Percentiles rank a stretch among this genome's conserved stretches.
phyloP scores from a whole-genome alignment of 2,888 invertebrate genomes.

The Tetranychus truncatus region DNA sequence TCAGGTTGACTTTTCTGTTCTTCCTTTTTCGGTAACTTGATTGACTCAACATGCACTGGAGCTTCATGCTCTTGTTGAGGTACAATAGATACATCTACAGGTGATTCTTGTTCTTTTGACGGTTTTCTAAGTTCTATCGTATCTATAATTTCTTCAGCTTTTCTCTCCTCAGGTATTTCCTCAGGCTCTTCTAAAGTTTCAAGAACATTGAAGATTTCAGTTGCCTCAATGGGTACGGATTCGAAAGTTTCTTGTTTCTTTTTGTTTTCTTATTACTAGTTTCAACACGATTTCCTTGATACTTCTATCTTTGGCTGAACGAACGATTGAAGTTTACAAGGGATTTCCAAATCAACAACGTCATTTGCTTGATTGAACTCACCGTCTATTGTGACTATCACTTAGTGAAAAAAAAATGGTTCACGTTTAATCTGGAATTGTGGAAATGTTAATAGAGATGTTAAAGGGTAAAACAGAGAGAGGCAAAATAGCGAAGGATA shows the following conservation, averaged over 20 bases:
- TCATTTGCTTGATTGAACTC: too few species aligned
- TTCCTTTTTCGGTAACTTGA: background rate
- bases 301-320: background rate
- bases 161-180: too few species aligned
- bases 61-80: background rate
- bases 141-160: background rate
- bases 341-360: too few species aligned
- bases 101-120: background rate
- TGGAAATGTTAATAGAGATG: too few species aligned
- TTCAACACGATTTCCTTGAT: background rate
- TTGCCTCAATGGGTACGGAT: background rate
- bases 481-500: too few species aligned
- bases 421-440: too few species aligned
- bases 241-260: background rate
- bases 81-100: background rate
- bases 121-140: background rate
- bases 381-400: too few species aligned
- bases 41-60: too few species aligned
- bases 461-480: too few species aligned
- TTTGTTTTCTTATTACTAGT: background rate
- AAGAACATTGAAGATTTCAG: background rate
- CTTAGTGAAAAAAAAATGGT: too few species aligned
- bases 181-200: background rate
- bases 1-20: conserved; percentile 8
- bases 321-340: too few species aligned